Conservation (phyloP, 2,888 invertebrate genomes). For the Geophilus truncorum region DNA sequence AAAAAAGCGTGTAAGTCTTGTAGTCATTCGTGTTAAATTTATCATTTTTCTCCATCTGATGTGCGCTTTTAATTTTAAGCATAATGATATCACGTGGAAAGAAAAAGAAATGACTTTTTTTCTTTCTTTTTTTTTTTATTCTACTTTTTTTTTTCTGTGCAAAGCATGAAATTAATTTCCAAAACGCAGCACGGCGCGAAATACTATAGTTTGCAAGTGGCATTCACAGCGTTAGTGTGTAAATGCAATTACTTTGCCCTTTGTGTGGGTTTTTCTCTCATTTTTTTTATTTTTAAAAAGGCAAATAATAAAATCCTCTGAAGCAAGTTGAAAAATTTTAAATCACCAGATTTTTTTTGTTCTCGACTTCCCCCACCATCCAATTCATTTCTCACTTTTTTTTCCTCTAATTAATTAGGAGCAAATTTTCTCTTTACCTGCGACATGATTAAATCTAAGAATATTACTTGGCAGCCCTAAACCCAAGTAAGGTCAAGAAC, state of each 20-base stretch:
- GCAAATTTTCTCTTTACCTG: background rate
- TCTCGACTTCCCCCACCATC: background rate
- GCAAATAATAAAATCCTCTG: background rate
- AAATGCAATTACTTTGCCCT: conserved; percentile 20
- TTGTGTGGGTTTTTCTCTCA: background rate
- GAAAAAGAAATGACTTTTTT: background rate
- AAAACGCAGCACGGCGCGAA: background rate
- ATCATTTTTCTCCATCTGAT: background rate
- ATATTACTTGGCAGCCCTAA: background rate
- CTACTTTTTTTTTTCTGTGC: background rate
- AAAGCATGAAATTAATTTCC: conserved; percentile 12
- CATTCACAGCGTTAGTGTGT: conserved; percentile 12
- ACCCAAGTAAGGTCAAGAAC: background rate
- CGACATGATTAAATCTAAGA: background rate
- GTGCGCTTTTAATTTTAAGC: conserved; percentile 5
- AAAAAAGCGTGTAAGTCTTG: background rate
- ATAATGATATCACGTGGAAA: conserved; percentile 5
- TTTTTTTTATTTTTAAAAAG: background rate
- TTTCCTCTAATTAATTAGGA: background rate
- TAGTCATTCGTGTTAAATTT: background rate
- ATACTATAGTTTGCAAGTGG: conserved; percentile 16
- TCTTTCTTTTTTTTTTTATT: background rate
- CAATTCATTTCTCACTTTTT: background rate
- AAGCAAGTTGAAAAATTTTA: background rate
- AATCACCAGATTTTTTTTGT: background rate